Conservation (phyloP, 1,140 invertebrate genomes). For the Camponotus vicinus region DNA sequence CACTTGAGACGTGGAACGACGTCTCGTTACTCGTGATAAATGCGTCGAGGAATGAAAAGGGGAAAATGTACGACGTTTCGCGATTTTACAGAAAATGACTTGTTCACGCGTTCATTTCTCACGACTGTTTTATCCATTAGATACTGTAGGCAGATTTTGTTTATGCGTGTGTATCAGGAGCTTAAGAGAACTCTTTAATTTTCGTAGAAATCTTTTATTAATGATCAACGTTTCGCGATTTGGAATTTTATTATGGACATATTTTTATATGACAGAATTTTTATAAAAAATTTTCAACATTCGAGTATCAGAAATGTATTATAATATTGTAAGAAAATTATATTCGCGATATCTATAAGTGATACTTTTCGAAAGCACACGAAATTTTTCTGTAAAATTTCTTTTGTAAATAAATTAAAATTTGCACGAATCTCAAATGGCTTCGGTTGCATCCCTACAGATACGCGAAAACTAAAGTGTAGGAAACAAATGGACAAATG, state of each 20-base stretch:
- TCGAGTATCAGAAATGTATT: background rate
- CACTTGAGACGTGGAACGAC: background rate
- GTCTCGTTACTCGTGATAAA: conserved; percentile 49
- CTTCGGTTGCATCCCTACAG: background rate
- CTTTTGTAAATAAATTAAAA: background rate
- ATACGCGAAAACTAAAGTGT: background rate
- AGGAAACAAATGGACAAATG: conserved; percentile 2
- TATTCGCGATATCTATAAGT: too few species aligned
- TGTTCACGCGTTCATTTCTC: background rate
- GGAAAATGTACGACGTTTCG: background rate
- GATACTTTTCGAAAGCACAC: too few species aligned
- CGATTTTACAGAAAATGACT: conserved; percentile 30
- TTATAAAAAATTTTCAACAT: background rate
- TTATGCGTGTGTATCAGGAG: too few species aligned
- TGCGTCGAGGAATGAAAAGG: background rate
- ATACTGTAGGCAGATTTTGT: background rate
- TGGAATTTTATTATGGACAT: background rate
- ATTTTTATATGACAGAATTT: too few species aligned
- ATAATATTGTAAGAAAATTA: too few species aligned
- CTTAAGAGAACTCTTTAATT: background rate
- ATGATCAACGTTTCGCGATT: background rate
- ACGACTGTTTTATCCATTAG: background rate
- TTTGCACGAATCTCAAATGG: background rate
- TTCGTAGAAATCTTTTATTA: background rate
- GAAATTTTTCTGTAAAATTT: too few species aligned